Conservation (phyloP, 2,113 vertebrate genomes). For the Sphaerodactylus townsendi region DNA sequence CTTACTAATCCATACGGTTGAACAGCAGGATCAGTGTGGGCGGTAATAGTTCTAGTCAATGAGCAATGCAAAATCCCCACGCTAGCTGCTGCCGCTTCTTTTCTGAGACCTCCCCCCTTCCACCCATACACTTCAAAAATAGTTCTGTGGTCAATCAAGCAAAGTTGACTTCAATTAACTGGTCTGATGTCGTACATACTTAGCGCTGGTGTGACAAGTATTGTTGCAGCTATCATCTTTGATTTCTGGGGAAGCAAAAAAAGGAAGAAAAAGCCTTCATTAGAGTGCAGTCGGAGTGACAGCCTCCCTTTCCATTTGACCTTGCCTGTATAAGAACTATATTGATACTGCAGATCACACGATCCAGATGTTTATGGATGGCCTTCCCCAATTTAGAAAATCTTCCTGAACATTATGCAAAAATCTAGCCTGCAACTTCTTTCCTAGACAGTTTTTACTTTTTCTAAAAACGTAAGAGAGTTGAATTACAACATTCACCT, state of each 20-base stretch:
- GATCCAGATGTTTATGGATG: background rate
- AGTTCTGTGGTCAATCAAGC: background rate
- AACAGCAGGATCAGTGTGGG: background rate
- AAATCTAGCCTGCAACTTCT: background rate
- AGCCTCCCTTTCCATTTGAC: background rate
- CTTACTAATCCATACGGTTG: background rate
- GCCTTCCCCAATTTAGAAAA: background rate
- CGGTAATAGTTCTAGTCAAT: background rate
- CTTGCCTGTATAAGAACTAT: background rate
- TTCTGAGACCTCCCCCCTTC: background rate
- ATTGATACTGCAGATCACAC: background rate
- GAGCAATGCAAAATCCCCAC: background rate
- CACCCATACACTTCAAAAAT: background rate
- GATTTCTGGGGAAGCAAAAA: slow-evolving; percentile 78
- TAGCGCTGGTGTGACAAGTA: slow-evolving; percentile 90
- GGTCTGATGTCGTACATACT: slow-evolving; percentile 76
- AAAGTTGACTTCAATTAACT: background rate
- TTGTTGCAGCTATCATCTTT: slow-evolving; percentile 76
- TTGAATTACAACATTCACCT: too few species aligned
- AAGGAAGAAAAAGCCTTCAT: background rate
- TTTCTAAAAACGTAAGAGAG: background rate
- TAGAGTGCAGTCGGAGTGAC: background rate
- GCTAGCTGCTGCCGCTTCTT: background rate
- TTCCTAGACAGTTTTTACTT: background rate
- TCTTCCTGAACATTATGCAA: background rate